Evolutionary conservation across 2,797 vertebrate genomes (phyloP), one percentile per base, ranked within the genome.

Genomic region (Staurois parvus): DNA sequence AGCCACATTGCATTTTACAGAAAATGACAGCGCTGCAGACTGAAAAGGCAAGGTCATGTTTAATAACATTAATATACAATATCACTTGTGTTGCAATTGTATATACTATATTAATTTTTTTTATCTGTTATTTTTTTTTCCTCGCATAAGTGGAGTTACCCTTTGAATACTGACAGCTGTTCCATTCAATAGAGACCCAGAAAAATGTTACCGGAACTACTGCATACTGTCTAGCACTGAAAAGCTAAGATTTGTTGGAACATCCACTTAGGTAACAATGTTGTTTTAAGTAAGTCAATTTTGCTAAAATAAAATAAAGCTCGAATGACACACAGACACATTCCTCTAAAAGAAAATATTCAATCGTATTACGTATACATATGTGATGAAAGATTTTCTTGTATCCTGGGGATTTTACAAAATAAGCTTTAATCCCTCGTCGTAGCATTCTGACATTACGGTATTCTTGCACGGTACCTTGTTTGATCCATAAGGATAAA

Each of bases 391-490:
- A 86, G 75, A 15, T 66, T 26, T 62, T 64, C 52, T 72, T 64
- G 79, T 86, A 67, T 82, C 37, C 17, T 68, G 28, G 37, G 28
- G 9, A 64, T 37, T 52, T 12, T 66, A 79, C 70, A 72, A 32
- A 86, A 64, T 70, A 66, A 66, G 24, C 66, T 78, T 74, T 86
- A 86, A 86, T 86, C 85, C 67, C 75, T 79, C 64, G 40, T 83
- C 80, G 83, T 37, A 78, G 29, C 5, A 82, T 83, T 34, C 59
- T 74, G 56, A 83, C 75, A 79, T 48, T 29, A 45, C 11, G 9
- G 32, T 76, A 42, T 82, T 72, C 67, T 62, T 77, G 75, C 34
- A 86, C 28, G 6, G 42, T 76, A 70, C 70, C 52, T 77, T 28
- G 79, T 66, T 86, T 76, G 52, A 34, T 82, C 28, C 73, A 34